Percentiles rank a stretch among this genome's conserved stretches.
Conservation (phyloP, 2,888 invertebrate species). For the Clistopyga incitator region DNA sequence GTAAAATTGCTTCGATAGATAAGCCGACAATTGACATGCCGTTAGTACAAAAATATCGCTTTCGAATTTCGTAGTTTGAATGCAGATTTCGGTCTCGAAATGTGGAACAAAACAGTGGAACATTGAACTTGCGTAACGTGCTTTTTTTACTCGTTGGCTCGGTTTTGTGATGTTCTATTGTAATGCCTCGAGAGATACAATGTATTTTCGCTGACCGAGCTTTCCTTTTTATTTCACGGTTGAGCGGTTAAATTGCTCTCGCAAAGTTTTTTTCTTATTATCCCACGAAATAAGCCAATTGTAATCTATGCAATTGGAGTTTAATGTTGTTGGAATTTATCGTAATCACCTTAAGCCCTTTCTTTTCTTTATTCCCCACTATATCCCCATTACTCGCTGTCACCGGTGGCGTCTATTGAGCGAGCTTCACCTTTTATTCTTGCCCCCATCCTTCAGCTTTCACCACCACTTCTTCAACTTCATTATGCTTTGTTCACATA, state of each 20-base stretch:
- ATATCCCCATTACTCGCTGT: conserved; percentile 1
- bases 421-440: background rate
- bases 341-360: background rate
- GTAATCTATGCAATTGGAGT: conserved; percentile 10
- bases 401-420: background rate
- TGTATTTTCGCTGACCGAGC: background rate
- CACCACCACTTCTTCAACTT: background rate
- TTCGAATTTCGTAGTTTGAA: background rate
- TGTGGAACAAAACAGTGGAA: background rate
- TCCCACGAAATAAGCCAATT: background rate
- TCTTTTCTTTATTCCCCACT: background rate
- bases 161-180: background rate
- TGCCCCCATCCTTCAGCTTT: background rate
- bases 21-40: background rate
- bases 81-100: background rate
- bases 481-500: background rate
- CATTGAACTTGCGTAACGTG: background rate
- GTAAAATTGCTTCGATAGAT: background rate
- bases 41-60: background rate
- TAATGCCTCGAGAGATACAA: background rate
- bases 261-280: background rate
- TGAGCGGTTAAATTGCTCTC: background rate
- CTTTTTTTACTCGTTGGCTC: background rate
- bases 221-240: background rate
- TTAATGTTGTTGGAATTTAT: background rate